Base-by-base conservation (phyloP, 2,113 vertebrate genomes). In the Colossoma macropomum region DNA sequence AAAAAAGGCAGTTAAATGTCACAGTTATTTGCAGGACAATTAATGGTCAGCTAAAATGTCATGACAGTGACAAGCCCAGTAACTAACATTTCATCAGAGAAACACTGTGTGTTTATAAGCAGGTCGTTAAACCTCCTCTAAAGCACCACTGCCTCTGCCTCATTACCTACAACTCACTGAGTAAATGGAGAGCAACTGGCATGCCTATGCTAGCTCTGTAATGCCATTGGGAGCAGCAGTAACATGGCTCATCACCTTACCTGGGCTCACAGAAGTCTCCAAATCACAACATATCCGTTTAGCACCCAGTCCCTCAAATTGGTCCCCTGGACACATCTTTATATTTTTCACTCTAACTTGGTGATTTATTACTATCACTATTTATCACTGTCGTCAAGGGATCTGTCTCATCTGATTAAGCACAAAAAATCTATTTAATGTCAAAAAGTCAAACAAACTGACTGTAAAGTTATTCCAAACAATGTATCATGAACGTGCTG, bases 161-260 rank as follows among this genome's bases (percentile, higher is more conserved):
- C 59, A 65, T 77, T 77, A 66, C 34, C 76, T 62, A 66, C 76
- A 32, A 50, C 32, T 27, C 77, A 68, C 41, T 34, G 63, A 5
- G 27, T 52, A 45, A 52, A 52, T 52, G 50, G 50, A 19, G 15
- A 52, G 50, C 50, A 52, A 56, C 21, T 23, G 54, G 17, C 54
- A 56, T 56, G 54, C 17, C 52, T 54, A 4, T 54, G 17, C 17
- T 3, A 54, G 41, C 52, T 63, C 45, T 7, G 25, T 52, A 79
- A 32, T 8, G 21, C 27, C 62, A 68, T 28, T 41, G 50, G 77
- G 62, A 34, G 76, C 23, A 23, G 27, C 77, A 13, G 41, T 50
- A 62, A 45, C 15, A 62, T 28, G 41, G 65, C 27, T 66, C 23
- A 4, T 65, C 59, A 41, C n/a, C 59, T 63, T 16, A 65, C 60